Evolutionary conservation across 2,888 invertebrate species (phyloP), one percentile per base, ranked within the genome.

Genomic region (Caenorhabditis sp.): DNA sequence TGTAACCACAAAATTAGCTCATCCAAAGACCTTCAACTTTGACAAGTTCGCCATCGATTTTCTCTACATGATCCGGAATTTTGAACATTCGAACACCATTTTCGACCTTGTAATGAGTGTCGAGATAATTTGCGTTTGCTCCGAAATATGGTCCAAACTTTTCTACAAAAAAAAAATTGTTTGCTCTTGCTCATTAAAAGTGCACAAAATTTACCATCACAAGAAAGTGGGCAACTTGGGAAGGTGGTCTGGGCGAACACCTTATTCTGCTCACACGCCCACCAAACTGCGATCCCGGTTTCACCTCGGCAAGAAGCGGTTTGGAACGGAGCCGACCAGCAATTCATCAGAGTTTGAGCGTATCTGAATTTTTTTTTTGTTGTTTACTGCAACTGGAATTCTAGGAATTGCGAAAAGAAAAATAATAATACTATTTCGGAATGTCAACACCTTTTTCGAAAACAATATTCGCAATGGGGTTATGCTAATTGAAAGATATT

Each of bases 301-400:
- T 75, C 70, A 23, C 65, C 53, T 23, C 77, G 74, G 49, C 79
- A 79, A 0, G 75, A 63, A 25, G 79, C 70, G 1, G 75, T 63
- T 43, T 66, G 59, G 73, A 79, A 79, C 20, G 79, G 79, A n/a
- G 72, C 70, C 4, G 79, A 75, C 79, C 79, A 79, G 67, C 79
- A 79, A 54, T 72, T 77, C 72, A 79, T 77, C 43, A 79, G 63
- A 25, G 61, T 63, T 56, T 77, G 70, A n/a, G 64, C 75, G 54
- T 77, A 77, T 27, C 77, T 79, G 56, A 49, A 5, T 4, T 21
- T 50, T 61, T 61, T 25, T 14, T 21, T 36, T 31, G 20, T 4
- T 8, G 14, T 8, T 7, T 7, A 53, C 20, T 53, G 4, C 53
- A 7, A 20, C 20, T 53, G n/a, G n/a, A n/a, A 8, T 53, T 21